phyloP scores from a whole-genome alignment of 2,888 invertebrate species.

The Anaspis maculata region DNA sequence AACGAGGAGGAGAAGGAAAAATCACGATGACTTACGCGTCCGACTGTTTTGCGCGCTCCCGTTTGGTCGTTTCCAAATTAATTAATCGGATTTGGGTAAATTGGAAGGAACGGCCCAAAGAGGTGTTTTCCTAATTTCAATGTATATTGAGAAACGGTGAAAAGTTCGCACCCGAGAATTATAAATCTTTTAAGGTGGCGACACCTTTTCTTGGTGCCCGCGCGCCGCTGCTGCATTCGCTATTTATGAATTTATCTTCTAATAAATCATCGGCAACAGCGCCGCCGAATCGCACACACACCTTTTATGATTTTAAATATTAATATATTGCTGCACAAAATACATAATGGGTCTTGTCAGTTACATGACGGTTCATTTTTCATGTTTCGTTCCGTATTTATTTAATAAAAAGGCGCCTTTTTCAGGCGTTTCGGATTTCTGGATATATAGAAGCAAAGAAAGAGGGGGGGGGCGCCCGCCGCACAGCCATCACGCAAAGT shows the following conservation, averaged over 20 bases:
- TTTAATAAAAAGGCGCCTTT: conserved; percentile 2
- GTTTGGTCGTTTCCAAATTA: conserved; percentile 14
- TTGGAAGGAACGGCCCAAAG: conserved; percentile 12
- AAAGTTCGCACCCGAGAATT: conserved; percentile 4
- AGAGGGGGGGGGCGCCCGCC: no score
- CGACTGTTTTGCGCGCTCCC: no score
- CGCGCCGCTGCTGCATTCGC: neutral
- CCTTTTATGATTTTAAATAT: conserved; percentile 19
- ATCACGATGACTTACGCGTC: no score
- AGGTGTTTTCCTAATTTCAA: conserved; percentile 13
- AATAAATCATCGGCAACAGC: conserved; percentile 20
- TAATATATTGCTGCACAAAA: conserved; percentile 5
- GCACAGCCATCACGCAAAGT: no score
- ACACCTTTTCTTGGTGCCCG: conserved; percentile 17
- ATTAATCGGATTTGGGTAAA: conserved; percentile 13
- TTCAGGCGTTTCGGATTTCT: no score
- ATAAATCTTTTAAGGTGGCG: conserved; percentile 19
- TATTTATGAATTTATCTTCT: conserved; percentile 21
- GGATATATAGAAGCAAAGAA: no score
- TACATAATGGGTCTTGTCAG: conserved; percentile 9
- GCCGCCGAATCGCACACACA: conserved; percentile 18
- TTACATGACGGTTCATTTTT: conserved; percentile 13
- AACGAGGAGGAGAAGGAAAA: no score
- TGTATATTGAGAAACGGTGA: conserved; percentile 3
- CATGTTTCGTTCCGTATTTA: conserved; percentile 7